Base-by-base conservation (phyloP, 2,888 invertebrate species). In the Tanytarsus gracilentus region DNA sequence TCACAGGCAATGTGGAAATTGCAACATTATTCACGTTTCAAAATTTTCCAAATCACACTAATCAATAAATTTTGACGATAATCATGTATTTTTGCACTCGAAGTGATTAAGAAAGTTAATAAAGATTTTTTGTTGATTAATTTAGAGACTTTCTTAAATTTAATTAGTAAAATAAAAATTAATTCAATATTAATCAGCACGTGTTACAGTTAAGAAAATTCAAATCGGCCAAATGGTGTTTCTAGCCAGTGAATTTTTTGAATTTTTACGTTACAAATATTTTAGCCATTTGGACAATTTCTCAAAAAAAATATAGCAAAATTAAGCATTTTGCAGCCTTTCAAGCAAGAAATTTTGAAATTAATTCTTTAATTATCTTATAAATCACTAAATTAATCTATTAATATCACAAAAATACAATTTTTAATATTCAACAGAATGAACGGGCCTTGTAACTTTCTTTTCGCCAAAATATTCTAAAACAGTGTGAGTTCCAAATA, bases 1-100 rank as follows among this genome's bases (percentile, higher is more conserved):
- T 49, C 16, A 2, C 21, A 11, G 36, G 36, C 36, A 49, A 25
- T 6, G 14, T 26, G 14, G 27, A 60, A 25, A 49, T 50, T 9
- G 33, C 49, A 6, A 50, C 59, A 14, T 39, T 60, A 2, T 50
- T 60, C n/a, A 52, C 52, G 11, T 30, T 52, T 33, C 60, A 60
- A 23, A 50, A 50, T 18, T 60, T 60, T 44, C 55, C 39, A 40
- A 56, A 33, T 27, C 55, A 56, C 26, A n/a, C 16, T 14, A 56
- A 56, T 27, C 27, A 50, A 25, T 56, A 25, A 27, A 56, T 23
- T 5, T 49, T 9, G 2, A 3, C 8, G n/a, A 16, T 14, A 40
- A 16, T 16, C 2, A 39, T 16, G 14, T 8, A 39, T 39, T 40
- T 6, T 18, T 2, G 14, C 11, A 14, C 8, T 33, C 33, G 33